phyloP scores from a whole-genome alignment of 2,113 vertebrate genomes.

The Xiphias gladius region DNA sequence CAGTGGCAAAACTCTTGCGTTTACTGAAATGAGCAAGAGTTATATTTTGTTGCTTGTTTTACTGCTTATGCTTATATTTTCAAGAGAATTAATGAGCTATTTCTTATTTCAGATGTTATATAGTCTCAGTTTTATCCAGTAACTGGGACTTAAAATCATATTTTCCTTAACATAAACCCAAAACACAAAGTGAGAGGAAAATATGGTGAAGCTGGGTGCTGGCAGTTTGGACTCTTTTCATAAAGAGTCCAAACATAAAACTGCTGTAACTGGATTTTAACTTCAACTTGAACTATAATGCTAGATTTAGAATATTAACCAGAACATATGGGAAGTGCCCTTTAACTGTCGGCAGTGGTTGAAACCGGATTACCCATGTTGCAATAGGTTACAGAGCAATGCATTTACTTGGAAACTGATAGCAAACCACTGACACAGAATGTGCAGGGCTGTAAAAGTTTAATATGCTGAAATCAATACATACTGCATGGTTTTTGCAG shows the following conservation, averaged over 20 bases:
- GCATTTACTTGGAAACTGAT: slow-evolving; percentile 4
- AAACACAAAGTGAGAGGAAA: neutral
- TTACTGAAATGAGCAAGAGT: neutral
- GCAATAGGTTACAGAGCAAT: neutral
- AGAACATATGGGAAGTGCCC: neutral
- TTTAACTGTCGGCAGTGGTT: slow-evolving; percentile 3
- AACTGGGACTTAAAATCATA: neutral
- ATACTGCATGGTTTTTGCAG: neutral
- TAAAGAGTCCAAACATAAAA: neutral
- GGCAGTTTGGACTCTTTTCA: neutral
- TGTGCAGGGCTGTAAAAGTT: slow-evolving; percentile 37
- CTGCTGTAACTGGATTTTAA: slow-evolving; percentile 1
- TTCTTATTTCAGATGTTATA: too few species aligned
- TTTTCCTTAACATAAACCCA: neutral
- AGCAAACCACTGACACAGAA: slow-evolving; percentile 36
- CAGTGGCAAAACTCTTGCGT: too few species aligned
- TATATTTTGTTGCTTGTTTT: neutral
- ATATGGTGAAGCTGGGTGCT: neutral
- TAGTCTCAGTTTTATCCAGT: neutral
- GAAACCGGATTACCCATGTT: slow-evolving; percentile 10
- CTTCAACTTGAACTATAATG: neutral
- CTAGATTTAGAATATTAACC: neutral
- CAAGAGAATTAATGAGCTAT: too few species aligned
- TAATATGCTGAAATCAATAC: slow-evolving; percentile 50
- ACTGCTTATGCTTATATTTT: neutral